Evolutionary conservation across 2,797 vertebrate species (phyloP).

Genomic region (Catostomus latipinnis): DNA sequence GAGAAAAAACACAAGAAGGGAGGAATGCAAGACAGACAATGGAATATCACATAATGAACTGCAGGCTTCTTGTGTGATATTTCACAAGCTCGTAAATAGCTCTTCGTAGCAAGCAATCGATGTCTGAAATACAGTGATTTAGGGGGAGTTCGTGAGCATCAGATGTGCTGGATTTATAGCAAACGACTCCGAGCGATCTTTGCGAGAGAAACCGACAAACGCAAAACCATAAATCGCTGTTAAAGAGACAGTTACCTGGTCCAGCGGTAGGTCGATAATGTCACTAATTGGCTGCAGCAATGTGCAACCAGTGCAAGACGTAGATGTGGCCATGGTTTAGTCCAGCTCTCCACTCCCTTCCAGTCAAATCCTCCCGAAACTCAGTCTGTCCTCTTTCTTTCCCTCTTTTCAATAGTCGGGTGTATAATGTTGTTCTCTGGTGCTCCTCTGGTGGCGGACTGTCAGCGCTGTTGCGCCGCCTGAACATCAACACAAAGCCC

Average conservation of each 20-base stretch:
- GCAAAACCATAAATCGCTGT: not conserved
- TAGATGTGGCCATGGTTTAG: conserved; percentile 85
- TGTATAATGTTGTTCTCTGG: conserved; percentile 51
- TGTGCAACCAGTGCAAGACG: conserved; percentile 91
- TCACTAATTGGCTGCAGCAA: conserved; percentile 94
- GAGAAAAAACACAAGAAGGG: not conserved
- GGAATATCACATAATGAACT: not conserved
- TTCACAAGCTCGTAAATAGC: not conserved
- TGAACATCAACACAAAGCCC: conserved; percentile 54
- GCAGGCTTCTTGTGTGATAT: not conserved
- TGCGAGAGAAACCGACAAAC: not conserved
- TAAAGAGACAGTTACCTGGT: conserved; percentile 83
- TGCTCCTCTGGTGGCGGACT: conserved; percentile 64
- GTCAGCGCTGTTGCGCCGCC: conserved; percentile 66
- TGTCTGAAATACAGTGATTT: not conserved
- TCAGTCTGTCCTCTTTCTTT: conserved; percentile 31
- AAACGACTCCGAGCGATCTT: not conserved
- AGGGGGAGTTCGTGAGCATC: not conserved
- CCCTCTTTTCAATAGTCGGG: conserved; percentile 50
- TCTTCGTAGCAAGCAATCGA: not conserved
- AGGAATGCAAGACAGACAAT: not conserved
- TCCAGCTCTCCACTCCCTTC: conserved; percentile 40
- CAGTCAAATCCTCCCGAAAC: conserved; percentile 20
- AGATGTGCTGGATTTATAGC: conserved; percentile 8
- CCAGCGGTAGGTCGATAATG: conserved; percentile 90